phyloP scores from a whole-genome alignment of 1,140 invertebrate genomes.

The Cylas formicarius region DNA sequence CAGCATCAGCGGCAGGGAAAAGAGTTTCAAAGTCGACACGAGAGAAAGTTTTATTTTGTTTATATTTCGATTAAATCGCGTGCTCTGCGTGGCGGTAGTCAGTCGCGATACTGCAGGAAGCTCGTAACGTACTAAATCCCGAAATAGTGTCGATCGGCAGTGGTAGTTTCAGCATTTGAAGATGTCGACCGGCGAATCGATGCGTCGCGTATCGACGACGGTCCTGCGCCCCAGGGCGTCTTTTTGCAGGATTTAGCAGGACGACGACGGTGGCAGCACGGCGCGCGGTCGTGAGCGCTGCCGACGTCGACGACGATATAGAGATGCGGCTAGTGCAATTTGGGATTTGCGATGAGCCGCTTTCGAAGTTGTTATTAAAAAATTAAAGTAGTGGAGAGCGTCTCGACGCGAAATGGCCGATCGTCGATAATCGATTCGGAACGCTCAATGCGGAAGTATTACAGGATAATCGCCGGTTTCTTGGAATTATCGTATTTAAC shows the following conservation, averaged over 20 bases:
- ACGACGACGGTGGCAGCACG: constrained; percentile 13
- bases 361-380: constrained; percentile 12
- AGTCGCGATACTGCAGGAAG: constrained; percentile 5
- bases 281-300: constrained; percentile 10
- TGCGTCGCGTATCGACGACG: constrained; percentile 23
- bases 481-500: too few relatives aligned
- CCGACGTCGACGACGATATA: not conserved
- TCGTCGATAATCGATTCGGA: too few relatives aligned
- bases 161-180: constrained; percentile 22
- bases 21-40: not conserved
- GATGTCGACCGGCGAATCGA: constrained; percentile 32
- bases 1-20: too few relatives aligned
- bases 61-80: constrained; percentile 17
- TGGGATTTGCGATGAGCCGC: not conserved
- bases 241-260: constrained; percentile 21
- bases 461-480: too few relatives aligned
- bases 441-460: too few relatives aligned
- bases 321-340: constrained; percentile 1
- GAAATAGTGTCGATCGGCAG: constrained; percentile 12
- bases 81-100: constrained; percentile 8
- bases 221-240: constrained; percentile 31
- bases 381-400: too few relatives aligned
- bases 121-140: constrained; percentile 17
- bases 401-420: too few relatives aligned
- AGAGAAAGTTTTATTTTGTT: constrained; percentile 11